Conservation (phyloP, 2,113 vertebrate species). For the Lipotes vexillifer region DNA sequence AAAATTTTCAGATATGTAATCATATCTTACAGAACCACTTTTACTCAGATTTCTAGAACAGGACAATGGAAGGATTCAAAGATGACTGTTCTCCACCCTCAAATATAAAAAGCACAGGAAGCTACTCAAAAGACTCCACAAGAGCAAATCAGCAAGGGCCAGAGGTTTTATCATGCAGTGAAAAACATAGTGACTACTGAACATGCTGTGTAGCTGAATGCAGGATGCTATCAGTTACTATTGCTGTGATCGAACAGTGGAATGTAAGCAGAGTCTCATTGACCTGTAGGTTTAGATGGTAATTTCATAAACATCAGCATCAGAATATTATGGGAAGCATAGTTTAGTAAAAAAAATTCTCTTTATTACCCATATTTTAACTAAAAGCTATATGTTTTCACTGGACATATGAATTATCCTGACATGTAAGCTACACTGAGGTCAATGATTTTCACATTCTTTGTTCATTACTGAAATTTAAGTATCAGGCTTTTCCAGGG, state of each 20-base stretch:
- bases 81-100: fast-evolving
- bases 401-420: neutral
- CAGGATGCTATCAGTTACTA: no score
- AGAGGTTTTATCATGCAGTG: neutral
- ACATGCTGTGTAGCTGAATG: fast-evolving
- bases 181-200: neutral
- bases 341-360: neutral
- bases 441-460: neutral
- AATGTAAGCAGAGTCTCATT: neutral
- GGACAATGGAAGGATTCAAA: neutral
- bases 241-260: neutral
- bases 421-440: neutral
- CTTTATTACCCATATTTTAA: neutral
- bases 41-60: neutral
- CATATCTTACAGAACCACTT: neutral
- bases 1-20: neutral
- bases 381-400: neutral
- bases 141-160: neutral
- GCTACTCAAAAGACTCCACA: neutral
- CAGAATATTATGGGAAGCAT: neutral
- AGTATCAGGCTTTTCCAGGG: neutral
- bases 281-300: neutral
- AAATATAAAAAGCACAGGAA: neutral
- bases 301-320: neutral
- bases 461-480: neutral